Conservation (phyloP, 2,797 vertebrate genomes). For the Melanotaenia nigrans region DNA sequence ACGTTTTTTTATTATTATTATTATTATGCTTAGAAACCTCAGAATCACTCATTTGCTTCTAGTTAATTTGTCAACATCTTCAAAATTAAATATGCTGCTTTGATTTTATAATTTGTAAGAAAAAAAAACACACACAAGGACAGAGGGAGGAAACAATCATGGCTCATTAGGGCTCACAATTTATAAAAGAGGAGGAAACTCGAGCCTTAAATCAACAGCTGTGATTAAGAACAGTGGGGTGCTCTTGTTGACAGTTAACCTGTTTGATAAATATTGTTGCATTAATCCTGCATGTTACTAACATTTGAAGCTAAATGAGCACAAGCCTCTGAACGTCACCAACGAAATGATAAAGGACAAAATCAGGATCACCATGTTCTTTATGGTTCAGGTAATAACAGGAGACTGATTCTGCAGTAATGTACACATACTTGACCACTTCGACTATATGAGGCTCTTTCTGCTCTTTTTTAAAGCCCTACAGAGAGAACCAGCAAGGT, state of each 20-base stretch:
- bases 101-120: constrained; percentile 31
- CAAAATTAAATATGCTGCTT: constrained; percentile 20
- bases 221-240: constrained; percentile 32
- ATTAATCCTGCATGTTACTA: constrained; percentile 3
- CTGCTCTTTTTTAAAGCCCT: constrained; percentile 40
- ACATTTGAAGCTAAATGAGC: not conserved
- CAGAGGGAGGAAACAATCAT: constrained; percentile 50
- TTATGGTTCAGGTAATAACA: constrained; percentile 36
- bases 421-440: constrained; percentile 49
- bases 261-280: constrained; percentile 8
- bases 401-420: constrained; percentile 26
- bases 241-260: constrained; percentile 6
- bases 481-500: constrained; percentile 46
- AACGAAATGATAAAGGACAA: constrained; percentile 19
- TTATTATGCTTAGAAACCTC: constrained; percentile 15
- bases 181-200: constrained; percentile 7
- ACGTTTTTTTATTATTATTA: not conserved
- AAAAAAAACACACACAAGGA: constrained; percentile 21
- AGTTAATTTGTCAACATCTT: constrained; percentile 31
- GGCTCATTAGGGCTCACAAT: constrained; percentile 29
- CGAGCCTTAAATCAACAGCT: constrained; percentile 29
- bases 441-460: constrained; percentile 29
- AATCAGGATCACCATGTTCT: constrained; percentile 12
- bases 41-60: constrained; percentile 21
- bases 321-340: constrained; percentile 6